Percentiles rank a stretch among this genome's conserved stretches.
Evolutionary conservation across 2,888 invertebrate genomes (phyloP).

Genomic region (Liodrosophila aerea): DNA sequence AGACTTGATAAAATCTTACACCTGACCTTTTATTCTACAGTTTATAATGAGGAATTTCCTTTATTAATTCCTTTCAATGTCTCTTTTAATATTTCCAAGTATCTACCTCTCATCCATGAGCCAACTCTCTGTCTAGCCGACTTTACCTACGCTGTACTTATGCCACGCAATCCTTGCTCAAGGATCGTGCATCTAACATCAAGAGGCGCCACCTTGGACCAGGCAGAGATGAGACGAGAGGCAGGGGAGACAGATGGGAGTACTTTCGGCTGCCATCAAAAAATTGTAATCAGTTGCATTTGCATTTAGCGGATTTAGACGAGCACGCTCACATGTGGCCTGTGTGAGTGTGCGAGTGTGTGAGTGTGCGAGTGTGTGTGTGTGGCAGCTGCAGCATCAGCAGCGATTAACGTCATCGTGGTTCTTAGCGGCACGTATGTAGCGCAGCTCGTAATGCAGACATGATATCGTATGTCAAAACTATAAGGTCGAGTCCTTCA

Average conservation of each 20-base stretch:
- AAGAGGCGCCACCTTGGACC: background rate
- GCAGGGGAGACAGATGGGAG: background rate
- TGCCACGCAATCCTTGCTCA: conserved; percentile 1
- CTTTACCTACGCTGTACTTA: no score
- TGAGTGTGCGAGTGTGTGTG: conserved; percentile 6
- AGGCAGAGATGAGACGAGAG: no score
- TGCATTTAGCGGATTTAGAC: conserved; percentile 25
- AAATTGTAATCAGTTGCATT: conserved; percentile 22
- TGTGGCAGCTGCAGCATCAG: background rate
- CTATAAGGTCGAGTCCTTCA: conserved; percentile 75
- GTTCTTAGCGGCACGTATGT: conserved; percentile 15
- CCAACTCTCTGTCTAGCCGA: no score
- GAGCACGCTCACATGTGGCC: background rate
- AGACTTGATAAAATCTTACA: no score
- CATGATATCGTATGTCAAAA: conserved; percentile 62
- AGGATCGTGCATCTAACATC: conserved; percentile 4
- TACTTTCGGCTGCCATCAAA: background rate
- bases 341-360: conserved; percentile 3
- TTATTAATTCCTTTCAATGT: no score
- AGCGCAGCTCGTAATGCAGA: conserved; percentile 39
- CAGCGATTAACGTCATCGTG: conserved; percentile 65
- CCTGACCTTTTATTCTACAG: no score
- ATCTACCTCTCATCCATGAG: no score
- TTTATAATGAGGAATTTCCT: no score
- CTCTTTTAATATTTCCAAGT: no score